Base-by-base conservation (phyloP, 2,113 vertebrate species). In the Paedocypris sp. region DNA sequence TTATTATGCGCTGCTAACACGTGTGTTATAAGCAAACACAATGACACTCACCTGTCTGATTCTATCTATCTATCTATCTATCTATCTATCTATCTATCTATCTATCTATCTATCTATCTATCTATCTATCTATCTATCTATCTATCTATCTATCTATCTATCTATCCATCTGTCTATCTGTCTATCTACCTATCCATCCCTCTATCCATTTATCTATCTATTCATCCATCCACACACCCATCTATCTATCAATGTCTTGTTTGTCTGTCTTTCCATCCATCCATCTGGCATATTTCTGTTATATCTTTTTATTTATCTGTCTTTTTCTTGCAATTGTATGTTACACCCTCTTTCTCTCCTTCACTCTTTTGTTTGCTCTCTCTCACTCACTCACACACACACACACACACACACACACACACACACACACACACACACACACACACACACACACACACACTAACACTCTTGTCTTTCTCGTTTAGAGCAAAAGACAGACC, bases 401-500 rank as follows among this genome's bases (percentile, higher is more conserved):
- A n/a, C n/a, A n/a, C n/a, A n/a, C n/a, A n/a, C n/a, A n/a, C n/a
- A n/a, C n/a, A n/a, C n/a, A n/a, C n/a, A n/a, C n/a, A n/a, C n/a
- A n/a, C n/a, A n/a, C n/a, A n/a, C n/a, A n/a, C n/a, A n/a, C n/a
- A n/a, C n/a, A n/a, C n/a, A n/a, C n/a, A n/a, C n/a, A n/a, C n/a
- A n/a, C n/a, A n/a, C n/a, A n/a, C n/a, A n/a, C n/a, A n/a, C n/a
- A n/a, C n/a, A n/a, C n/a, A n/a, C n/a, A n/a, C n/a, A n/a, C n/a
- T n/a, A n/a, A n/a, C n/a, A n/a, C n/a, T 8, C 32, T 13, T 42
- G 15, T 54, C 22, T 58, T 2, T 20, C 18, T 2, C 10, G n/a
- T n/a, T 50, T 68, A 67, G 71, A 73, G 1, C 5, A 73, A 9
- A 29, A 3, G 4, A 13, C 3, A 26, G 4, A 4, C 3, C 5